A percentile compares a stretch with the other conserved stretches of the same genome.
phyloP scores from a whole-genome alignment of 2,113 vertebrate genomes.

The Typhlomys cinereus region DNA sequence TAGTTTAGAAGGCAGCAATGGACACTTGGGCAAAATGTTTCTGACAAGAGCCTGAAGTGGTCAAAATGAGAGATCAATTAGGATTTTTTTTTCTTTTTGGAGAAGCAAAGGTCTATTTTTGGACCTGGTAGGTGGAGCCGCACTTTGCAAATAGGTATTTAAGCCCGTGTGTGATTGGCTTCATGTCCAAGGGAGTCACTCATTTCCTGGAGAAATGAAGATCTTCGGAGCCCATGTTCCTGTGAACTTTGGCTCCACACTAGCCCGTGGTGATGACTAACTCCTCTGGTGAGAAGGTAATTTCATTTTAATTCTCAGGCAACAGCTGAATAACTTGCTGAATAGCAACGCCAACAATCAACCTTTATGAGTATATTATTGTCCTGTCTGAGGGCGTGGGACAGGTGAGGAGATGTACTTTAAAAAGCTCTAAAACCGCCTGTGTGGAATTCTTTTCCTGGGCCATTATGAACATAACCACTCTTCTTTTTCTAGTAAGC shows the following conservation, averaged over 20 bases:
- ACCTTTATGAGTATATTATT: constrained; percentile 86
- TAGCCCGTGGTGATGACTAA: constrained; percentile 80
- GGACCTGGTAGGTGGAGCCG: constrained; percentile 58
- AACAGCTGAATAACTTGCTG: constrained; percentile 82
- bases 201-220: constrained; percentile 84
- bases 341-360: constrained; percentile 83
- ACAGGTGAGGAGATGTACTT: constrained; percentile 81
- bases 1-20: neutral
- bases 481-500: constrained; percentile 72
- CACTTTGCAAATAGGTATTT: constrained; percentile 79
- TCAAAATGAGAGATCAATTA: constrained; percentile 17
- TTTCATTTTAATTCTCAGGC: constrained; percentile 90
- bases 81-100: constrained; percentile 52
- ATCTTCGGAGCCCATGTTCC: constrained; percentile 77
- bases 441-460: constrained; percentile 82
- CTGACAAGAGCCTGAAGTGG: constrained; percentile 45
- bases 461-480: constrained; percentile 83
- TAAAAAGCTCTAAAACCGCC: constrained; percentile 82
- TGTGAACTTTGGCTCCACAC: constrained; percentile 78
- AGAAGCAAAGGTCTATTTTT: constrained; percentile 75
- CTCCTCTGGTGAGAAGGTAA: constrained; percentile 86
- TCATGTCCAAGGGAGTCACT: constrained; percentile 84
- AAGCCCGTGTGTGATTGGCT: constrained; percentile 81
- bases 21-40: constrained; percentile 21
- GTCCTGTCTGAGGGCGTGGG: constrained; percentile 83